Evolutionary conservation across 2,797 vertebrate genomes (phyloP), one percentile per base, ranked within the genome.

Genomic region (Heterohyrax brucei): DNA sequence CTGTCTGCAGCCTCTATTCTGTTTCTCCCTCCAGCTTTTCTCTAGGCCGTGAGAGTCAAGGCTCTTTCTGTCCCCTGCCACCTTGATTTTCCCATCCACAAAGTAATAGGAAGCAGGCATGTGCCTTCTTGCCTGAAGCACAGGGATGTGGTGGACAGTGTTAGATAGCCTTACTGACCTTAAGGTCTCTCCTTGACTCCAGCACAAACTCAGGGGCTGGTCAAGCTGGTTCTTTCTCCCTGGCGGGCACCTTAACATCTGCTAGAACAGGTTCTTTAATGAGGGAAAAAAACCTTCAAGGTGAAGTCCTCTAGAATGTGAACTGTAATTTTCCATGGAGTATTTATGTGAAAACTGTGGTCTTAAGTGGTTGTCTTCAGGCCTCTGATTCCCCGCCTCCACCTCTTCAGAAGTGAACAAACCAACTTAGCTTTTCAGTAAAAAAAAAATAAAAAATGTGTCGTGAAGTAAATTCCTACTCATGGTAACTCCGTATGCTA

Each of bases 181-280:
- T 1, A 16, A 56, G 59, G 26, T 13, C 50, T 21, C 64, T 28
- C 4, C 28, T 13, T 64, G 59, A 44, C 50, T 19, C 56, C 1
- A 5, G 83, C 66, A 22, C 26, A 61, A 80, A 39, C 75, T 53
- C 30, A 12, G 3, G 59, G 68, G 33, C 95, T 68, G 89, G 89
- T 44, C 56, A 56, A 94, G 95, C 94, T 73, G 81, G 95, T 97
- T 96, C 53, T 84, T 76, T 50, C 77, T 48, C 50, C 28, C 4
- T 3, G 28, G 18, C 76, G 16, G 53, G 82, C 84, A 73, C 56
- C 33, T 39, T 21, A 66, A 53, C 9, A 10, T 24, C 44, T 61
- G 30, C 50, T 50, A 66, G 68, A 82, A 85, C 73, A 64, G 86
- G 50, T 64, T 28, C 39, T 53, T 84, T 33, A 28, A 66, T 79